Evolutionary conservation across 2,888 invertebrate genomes (phyloP), one percentile per base, ranked within the genome.

Genomic region (Eupithecia centaureata): DNA sequence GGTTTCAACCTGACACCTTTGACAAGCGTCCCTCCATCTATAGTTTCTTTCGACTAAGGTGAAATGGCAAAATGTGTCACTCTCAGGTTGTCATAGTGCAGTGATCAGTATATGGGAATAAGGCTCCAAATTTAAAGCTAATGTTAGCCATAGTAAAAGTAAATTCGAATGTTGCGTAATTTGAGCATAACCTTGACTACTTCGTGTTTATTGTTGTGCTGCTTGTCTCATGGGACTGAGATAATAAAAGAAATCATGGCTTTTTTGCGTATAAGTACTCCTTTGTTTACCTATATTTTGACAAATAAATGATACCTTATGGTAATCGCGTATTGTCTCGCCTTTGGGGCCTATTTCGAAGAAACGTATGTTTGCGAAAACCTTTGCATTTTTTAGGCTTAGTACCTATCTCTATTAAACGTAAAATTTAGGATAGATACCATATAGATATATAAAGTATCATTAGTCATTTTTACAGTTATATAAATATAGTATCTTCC

Each of bases 111-210:
- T n/a, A n/a, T n/a, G n/a, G n/a, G n/a, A n/a, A n/a, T n/a, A n/a
- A n/a, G n/a, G n/a, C n/a, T n/a, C n/a, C n/a, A n/a, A n/a, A n/a
- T 42, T 54, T 60, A 38, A 42, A 59, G 38, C 42, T 28, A 12
- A 30, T 10, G 22, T 56, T 47, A 28, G 18, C 10, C 18, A 57
- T 22, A 57, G 57, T 32, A 57, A 57, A 57, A 57, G 57, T 57
- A 57, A 13, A 32, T 22, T 57, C 22, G 57, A 51, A 51, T 61
- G 25, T 22, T 61, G 28, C 22, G 57, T 57, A 57, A 57, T 57
- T 57, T 57, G 57, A 22, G 13, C 5, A 22, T 57, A 57, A 33
- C 57, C 57, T 57, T 57, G 57, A 57, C 22, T 57, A 33, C 57
- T 57, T 57, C 33, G 32, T 57, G 38, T 35, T 27, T 15, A 28